Conservation (phyloP, 2,113 vertebrate genomes). For the Ardeotis arabs region DNA sequence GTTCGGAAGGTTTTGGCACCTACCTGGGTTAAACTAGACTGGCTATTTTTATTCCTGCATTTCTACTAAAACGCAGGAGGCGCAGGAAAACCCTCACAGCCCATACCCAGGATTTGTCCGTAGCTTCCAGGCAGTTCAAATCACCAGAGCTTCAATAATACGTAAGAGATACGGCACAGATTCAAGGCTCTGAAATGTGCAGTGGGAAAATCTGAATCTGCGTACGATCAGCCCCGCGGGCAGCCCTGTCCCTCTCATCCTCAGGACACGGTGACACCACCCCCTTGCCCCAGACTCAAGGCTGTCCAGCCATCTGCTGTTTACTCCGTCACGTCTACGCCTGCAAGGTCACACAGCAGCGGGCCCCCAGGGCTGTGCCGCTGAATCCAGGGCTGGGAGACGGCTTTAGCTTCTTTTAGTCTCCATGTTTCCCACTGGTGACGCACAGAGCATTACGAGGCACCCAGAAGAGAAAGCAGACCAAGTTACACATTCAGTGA, state of each 20-base stretch:
- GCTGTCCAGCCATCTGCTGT: background rate
- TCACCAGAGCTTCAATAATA: background rate
- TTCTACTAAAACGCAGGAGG: background rate
- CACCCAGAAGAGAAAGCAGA: background rate
- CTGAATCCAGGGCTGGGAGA: background rate
- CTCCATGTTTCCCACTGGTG: background rate
- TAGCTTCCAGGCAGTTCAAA: background rate
- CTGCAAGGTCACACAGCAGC: fast-evolving
- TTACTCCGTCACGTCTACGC: fast-evolving
- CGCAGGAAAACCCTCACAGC: background rate
- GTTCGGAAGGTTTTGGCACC: background rate
- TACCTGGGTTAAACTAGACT: background rate
- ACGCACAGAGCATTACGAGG: background rate
- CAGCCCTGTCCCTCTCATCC: background rate
- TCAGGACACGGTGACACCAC: background rate
- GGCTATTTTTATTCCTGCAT: background rate
- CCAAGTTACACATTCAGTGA: background rate
- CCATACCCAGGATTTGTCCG: fast-evolving
- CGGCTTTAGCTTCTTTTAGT: background rate
- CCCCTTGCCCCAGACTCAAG: background rate
- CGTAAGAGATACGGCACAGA: fast-evolving
- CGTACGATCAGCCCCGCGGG: background rate
- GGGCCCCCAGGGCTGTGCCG: background rate
- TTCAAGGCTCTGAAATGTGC: fast-evolving
- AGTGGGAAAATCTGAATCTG: background rate